Evolutionary conservation across 2,888 invertebrate species (phyloP), one percentile per base, ranked within the genome.

Genomic region (Alsophila aescularia): DNA sequence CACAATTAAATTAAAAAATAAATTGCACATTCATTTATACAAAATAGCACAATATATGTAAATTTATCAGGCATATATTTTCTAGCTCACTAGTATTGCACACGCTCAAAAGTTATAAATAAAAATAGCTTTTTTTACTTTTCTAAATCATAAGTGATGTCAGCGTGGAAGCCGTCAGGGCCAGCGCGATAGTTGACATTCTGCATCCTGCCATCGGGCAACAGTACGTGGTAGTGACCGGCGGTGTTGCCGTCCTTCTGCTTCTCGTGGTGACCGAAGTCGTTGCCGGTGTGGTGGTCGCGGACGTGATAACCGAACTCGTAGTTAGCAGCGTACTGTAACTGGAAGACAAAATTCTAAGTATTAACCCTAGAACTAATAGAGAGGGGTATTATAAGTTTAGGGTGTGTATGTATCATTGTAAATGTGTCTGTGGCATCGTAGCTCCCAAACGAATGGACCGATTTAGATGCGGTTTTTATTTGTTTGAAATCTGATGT

Each of bases 191-290:
- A 97, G 59, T 94, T 92, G 42, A 96, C 96, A 66, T 94, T 94
- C 85, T 96, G 96, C 73, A 95, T 87, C 62, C 96, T 92, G 24
- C 96, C 96, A 82, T 96, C 96, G 1, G 96, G 96, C 35, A 96
- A 85, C 8, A 95, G 87, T 2, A 96, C 96, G 71, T 96, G 95
- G 87, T 96, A 96, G 59, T 94, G 93, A 10, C 96, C 96, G 67
- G 93, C 94, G 1, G 95, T 93, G 39, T 92, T 93, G 60, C 94
- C 93, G 9, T 95, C 95, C 58, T 93, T 93, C 64, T 94, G 93
- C 36, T 93, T 92, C 82, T 96, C 96, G 57, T 93, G 93, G 78
- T 96, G 96, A 7, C 96, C 96, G 77, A 94, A 96, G 77, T 96
- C 94, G 74, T 95, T 96, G 44, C 95, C 95, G 58, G 93, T 93